Evolutionary conservation across 2,797 vertebrate species (phyloP), one percentile per base, ranked within the genome.

Genomic region (Telmatherina bonti): DNA sequence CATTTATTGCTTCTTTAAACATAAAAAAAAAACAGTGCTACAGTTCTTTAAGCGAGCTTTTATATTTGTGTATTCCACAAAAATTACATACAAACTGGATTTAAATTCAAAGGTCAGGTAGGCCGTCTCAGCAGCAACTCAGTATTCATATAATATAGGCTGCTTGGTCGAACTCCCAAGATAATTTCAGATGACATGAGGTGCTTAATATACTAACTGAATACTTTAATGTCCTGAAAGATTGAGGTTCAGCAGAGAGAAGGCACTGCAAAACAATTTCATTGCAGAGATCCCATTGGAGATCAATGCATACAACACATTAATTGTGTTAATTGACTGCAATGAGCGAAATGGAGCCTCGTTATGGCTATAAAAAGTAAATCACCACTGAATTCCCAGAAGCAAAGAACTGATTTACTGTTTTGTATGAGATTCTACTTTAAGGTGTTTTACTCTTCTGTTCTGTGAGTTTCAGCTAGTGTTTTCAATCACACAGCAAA

Each of bases 291-390:
- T 77, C 60, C n/a, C 55, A 74, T 56, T 56, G 75, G 66, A 86
- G 66, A 87, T 90, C 87, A 68, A 86, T 90, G 84, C 64, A 74
- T 78, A 74, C 72, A 81, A 73, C 75, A 69, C 74, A 86, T 82
- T 85, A 70, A 88, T 78, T 85, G 78, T 82, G 77, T 83, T 88
- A 85, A 85, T 67, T 86, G 81, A 88, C 60, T 81, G 54, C 70
- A 76, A 30, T 67, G 78, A 80, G 60, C 53, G 36, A 66, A 80
- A 86, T 64, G n/a, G n/a, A 63, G 65, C 27, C 47, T 64, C 60
- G 78, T 83, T 69, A 78, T 22, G 38, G 61, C 47, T 57, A 59
- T 72, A 78, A 47, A 59, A 55, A 74, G 52, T 74, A 84, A 85
- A 85, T 88, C 81, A 82, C 76, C 43, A 52, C 56, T 30, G 62